A percentile compares a stretch with the other conserved stretches of the same genome.
phyloP scores from a whole-genome alignment of 1,140 invertebrate species.

The Lucilia cuprina region DNA sequence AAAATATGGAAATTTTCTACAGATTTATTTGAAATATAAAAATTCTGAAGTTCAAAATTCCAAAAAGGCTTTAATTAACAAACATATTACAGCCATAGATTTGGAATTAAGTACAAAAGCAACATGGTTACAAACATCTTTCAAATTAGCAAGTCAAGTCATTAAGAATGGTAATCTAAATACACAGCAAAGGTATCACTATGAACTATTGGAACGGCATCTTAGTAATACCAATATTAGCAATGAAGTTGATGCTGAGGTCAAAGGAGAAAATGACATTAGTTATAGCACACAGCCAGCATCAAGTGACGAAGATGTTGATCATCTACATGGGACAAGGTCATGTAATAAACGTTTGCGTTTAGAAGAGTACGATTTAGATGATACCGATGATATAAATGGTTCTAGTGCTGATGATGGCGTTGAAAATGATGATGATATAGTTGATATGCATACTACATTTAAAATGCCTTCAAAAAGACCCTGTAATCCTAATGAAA shows the following conservation, averaged over 20 bases:
- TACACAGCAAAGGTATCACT: slow-evolving; percentile 17
- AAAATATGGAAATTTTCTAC: slow-evolving; percentile 48
- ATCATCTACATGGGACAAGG: neutral
- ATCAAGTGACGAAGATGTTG: slow-evolving; percentile 11
- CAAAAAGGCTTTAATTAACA: slow-evolving; percentile 49
- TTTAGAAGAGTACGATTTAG: slow-evolving; percentile 18
- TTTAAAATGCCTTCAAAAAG: slow-evolving; percentile 36
- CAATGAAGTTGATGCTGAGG: neutral
- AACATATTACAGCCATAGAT: slow-evolving; percentile 51
- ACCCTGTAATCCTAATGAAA: slow-evolving; percentile 48
- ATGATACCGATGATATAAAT: neutral
- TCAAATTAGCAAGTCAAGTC: slow-evolving; percentile 45
- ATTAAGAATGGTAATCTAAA: slow-evolving; percentile 43
- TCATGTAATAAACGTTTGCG: slow-evolving; percentile 19
- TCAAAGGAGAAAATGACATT: neutral
- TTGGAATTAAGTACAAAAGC: slow-evolving; percentile 47
- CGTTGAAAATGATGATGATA: neutral
- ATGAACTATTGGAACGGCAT: slow-evolving; percentile 31
- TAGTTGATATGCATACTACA: slow-evolving; percentile 1
- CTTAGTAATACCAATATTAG: neutral
- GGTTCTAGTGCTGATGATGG: neutral
- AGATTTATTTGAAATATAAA: slow-evolving; percentile 50
- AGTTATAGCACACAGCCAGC: neutral
- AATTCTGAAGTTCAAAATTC: slow-evolving; percentile 51
- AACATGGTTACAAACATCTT: slow-evolving; percentile 46